Evolutionary conservation across 1,140 invertebrate species (phyloP).

Genomic region (Eriocheir sinensis): DNA sequence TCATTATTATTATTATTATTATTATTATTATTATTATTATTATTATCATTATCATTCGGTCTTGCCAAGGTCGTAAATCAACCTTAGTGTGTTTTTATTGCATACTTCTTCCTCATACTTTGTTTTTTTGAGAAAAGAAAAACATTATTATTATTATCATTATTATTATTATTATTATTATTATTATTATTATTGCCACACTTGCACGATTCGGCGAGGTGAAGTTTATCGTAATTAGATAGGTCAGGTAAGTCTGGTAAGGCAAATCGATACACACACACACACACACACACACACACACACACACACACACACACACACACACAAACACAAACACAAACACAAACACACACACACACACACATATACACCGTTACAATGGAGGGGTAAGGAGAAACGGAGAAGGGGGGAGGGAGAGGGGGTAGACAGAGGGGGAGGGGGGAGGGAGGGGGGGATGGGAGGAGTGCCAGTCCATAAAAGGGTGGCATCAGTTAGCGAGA

Average conservation of each 20-base stretch:
- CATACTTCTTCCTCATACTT: too few relatives aligned
- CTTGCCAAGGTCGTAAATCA: too few relatives aligned
- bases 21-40: too few relatives aligned
- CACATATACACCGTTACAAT: background rate
- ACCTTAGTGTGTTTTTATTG: too few relatives aligned
- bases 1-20: too few relatives aligned
- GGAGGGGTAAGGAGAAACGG: background rate
- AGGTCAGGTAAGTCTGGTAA: background rate
- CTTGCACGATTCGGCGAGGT: too few relatives aligned
- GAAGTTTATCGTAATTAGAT: background rate
- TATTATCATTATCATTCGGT: too few relatives aligned
- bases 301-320: background rate
- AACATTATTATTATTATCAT: too few relatives aligned
- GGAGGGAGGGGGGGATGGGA: background rate
- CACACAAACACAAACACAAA: background rate
- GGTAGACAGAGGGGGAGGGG: background rate
- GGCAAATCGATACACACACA: background rate
- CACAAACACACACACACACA: background rate
- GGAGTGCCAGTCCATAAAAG: background rate
- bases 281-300: background rate
- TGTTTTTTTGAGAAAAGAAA: too few relatives aligned
- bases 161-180: too few relatives aligned
- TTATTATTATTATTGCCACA: too few relatives aligned
- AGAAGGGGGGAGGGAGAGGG: too few relatives aligned
- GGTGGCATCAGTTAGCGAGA: background rate